Conservation (phyloP, 2,797 vertebrate genomes). For the Tachyglossus aculeatus region DNA sequence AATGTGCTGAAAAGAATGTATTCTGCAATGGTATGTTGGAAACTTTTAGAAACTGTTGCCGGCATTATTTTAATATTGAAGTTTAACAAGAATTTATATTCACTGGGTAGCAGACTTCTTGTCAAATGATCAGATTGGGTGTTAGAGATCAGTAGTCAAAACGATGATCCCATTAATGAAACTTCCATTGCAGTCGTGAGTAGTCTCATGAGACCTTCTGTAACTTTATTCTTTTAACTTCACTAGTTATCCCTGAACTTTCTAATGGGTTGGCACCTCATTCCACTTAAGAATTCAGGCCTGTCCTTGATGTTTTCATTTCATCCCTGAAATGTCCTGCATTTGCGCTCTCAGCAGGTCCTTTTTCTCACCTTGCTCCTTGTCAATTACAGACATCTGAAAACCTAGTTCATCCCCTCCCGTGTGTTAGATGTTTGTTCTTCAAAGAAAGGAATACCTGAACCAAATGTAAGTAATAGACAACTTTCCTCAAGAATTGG, state of each 20-base stretch:
- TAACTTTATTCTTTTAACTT: not conserved
- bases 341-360: not conserved
- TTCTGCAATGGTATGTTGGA: not conserved
- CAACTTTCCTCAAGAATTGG: not conserved
- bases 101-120: not conserved
- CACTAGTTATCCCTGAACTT: not conserved
- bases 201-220: not conserved
- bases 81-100: constrained; percentile 3
- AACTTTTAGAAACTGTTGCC: not conserved
- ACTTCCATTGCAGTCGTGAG: not conserved
- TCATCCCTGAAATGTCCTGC: not conserved
- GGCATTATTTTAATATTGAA: not conserved
- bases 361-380: constrained; percentile 3
- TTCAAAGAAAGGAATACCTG: not conserved
- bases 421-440: not conserved
- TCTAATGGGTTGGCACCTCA: fast-evolving
- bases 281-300: not conserved
- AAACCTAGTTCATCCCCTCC: fast-evolving
- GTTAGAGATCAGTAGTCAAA: not conserved
- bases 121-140: not conserved
- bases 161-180: not conserved
- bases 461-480: not conserved
- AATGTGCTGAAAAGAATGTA: too few species aligned
- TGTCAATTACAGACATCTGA: not conserved
- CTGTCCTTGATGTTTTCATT: not conserved